Conservation (phyloP, 2,113 vertebrate genomes). For the Psettodes erumei region DNA sequence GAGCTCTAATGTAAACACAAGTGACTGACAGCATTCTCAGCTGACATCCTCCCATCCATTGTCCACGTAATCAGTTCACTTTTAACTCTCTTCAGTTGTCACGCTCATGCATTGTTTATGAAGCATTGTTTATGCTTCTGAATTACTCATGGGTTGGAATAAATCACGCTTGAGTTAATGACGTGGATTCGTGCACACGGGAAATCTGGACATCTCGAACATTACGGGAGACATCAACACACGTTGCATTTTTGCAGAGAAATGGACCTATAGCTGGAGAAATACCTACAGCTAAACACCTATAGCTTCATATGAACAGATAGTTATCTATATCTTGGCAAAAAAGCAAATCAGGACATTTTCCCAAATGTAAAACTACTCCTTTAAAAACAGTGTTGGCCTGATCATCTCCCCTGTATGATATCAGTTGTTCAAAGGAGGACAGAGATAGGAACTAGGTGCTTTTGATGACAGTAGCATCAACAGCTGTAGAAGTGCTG, state of each 20-base stretch:
- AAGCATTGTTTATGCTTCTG: conserved; percentile 17
- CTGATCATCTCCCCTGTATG: no score
- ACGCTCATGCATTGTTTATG: conserved; percentile 28
- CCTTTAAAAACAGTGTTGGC: no score
- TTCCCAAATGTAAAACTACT: no score
- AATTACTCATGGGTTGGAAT: conserved; percentile 24
- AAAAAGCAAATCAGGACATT: no score
- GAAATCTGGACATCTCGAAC: neutral
- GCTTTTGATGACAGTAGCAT: no score
- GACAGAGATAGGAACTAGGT: no score
- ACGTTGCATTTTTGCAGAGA: conserved; percentile 3
- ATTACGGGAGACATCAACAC: neutral
- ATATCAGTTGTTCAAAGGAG: no score
- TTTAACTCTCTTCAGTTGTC: neutral
- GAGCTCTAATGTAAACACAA: conserved; percentile 18
- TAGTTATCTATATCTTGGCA: no score
- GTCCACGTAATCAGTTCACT: neutral
- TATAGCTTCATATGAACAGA: no score
- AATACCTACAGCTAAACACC: no score
- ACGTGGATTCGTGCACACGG: neutral
- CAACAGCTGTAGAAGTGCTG: neutral
- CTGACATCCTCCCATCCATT: conserved; percentile 6
- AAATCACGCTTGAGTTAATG: neutral
- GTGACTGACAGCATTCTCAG: conserved; percentile 29
- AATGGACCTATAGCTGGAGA: no score